Evolutionary conservation across 2,113 vertebrate genomes (phyloP).

Genomic region (Chionis minor): DNA sequence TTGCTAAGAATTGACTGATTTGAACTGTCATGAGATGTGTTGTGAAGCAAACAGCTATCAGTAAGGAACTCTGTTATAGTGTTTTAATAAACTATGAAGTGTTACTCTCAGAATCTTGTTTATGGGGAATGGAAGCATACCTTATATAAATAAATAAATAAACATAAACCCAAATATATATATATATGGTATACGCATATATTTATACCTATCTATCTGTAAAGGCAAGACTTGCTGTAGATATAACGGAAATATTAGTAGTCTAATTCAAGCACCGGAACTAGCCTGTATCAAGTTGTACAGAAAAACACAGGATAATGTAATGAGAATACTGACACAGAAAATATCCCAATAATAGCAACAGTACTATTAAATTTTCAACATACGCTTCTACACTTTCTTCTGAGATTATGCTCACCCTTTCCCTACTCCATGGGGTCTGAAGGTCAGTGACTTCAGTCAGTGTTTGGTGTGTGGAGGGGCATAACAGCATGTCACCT

Average conservation of each 20-base stretch:
- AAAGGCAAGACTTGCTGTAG: neutral
- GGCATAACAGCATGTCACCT: rapidly evolving
- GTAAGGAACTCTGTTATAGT: neutral
- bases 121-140: neutral
- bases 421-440: neutral
- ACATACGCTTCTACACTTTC: neutral
- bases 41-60: neutral
- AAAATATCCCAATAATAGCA: neutral
- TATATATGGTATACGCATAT: too few species aligned
- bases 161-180: neutral
- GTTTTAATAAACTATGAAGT: neutral
- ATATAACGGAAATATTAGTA: neutral
- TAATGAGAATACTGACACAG: neutral
- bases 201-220: neutral
- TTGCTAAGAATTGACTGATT: neutral
- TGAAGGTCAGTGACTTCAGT: neutral
- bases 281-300: neutral
- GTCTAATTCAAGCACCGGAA: neutral
- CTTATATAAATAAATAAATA: neutral
- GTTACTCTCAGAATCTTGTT: neutral
- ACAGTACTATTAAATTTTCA: neutral
- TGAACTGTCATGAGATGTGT: neutral
- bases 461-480: neutral
- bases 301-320: neutral
- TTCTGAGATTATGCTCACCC: neutral